Evolutionary conservation across 2,113 vertebrate genomes (phyloP).

Genomic region (Pituophis catenifer): DNA sequence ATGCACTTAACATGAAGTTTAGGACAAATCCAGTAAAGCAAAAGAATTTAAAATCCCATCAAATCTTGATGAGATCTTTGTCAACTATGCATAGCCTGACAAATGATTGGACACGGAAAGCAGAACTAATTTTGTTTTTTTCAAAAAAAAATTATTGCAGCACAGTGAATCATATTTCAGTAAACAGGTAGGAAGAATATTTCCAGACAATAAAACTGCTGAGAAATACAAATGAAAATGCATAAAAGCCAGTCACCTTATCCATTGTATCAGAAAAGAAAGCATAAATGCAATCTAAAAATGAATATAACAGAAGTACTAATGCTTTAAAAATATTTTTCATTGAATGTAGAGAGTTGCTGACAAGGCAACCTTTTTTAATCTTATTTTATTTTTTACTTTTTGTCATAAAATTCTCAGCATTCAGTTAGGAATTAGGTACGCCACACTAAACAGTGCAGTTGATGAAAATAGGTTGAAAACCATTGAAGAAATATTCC

Average conservation of each 20-base stretch:
- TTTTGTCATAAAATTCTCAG: not conserved
- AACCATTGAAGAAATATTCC: not conserved
- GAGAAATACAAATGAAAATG: not conserved
- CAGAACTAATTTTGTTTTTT: not conserved
- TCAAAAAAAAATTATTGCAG: not conserved
- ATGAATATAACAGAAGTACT: not conserved
- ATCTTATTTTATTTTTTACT: not conserved
- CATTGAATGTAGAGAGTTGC: not conserved
- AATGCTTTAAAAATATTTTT: not conserved
- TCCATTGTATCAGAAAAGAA: not conserved
- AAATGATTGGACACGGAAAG: not conserved
- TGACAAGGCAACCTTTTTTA: not conserved
- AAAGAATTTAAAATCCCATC: not conserved
- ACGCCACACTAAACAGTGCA: not conserved
- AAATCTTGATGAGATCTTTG: not conserved
- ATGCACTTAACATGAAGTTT: not conserved
- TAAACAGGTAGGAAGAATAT: not conserved
- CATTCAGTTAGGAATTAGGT: not conserved
- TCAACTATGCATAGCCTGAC: not conserved
- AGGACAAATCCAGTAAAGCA: not conserved
- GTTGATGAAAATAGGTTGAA: not conserved
- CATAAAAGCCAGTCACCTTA: not conserved
- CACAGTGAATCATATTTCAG: not conserved
- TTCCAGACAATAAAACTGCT: not conserved
- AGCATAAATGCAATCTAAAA: not conserved